Evolutionary conservation across 2,113 vertebrate species (phyloP).

Genomic region (Bubo blakistoni): DNA sequence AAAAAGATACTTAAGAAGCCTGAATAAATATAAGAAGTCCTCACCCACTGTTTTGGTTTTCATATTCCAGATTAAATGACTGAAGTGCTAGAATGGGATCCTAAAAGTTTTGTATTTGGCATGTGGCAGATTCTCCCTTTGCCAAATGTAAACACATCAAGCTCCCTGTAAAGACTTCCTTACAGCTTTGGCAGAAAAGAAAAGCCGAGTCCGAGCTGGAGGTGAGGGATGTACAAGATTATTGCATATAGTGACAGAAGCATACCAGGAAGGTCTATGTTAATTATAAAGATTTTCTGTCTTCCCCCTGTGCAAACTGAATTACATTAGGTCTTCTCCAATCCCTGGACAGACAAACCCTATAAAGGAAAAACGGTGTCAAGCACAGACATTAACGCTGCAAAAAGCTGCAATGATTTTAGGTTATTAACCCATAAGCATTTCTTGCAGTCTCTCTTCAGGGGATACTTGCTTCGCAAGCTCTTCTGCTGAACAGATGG

Average conservation of each 20-base stretch:
- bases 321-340: neutral
- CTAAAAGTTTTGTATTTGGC: neutral
- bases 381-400: neutral
- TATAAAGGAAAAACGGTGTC: neutral
- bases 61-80: neutral
- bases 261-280: neutral
- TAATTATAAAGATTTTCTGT: neutral
- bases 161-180: neutral
- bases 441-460: neutral
- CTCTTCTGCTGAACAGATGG: slow-evolving; percentile 12
- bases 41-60: neutral
- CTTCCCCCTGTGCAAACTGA: neutral
- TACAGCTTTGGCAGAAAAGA: neutral
- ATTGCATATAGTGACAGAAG: neutral
- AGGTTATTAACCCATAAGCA: neutral
- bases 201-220: neutral
- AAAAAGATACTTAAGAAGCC: neutral
- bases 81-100: neutral
- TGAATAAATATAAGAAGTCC: neutral
- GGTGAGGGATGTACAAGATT: neutral
- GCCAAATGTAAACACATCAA: neutral
- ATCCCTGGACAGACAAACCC: neutral
- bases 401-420: neutral
- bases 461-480: neutral
- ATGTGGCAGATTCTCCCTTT: neutral